Conservation (phyloP, 2,888 invertebrate species). For the Pandemis corylana region DNA sequence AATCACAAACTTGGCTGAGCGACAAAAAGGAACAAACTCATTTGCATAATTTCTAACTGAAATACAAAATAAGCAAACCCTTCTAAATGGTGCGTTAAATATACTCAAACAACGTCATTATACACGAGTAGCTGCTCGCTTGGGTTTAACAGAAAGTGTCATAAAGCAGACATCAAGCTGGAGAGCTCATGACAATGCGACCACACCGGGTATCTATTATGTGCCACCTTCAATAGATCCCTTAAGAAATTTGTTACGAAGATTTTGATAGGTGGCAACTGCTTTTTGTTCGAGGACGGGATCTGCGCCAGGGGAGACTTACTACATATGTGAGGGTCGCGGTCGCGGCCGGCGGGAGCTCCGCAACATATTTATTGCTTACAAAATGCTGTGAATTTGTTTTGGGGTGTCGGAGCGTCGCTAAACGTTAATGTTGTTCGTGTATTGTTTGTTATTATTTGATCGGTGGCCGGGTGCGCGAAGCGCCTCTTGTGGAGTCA, state of each 20-base stretch:
- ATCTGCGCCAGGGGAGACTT: constrained; percentile 46
- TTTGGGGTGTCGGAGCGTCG: constrained; percentile 65
- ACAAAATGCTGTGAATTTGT: constrained; percentile 62
- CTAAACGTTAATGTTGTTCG: constrained; percentile 61
- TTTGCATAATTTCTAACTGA: constrained; percentile 72
- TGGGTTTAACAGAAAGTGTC: constrained; percentile 62
- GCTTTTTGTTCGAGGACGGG: constrained; percentile 54
- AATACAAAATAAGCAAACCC: constrained; percentile 72
- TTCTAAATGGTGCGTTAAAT: constrained; percentile 78
- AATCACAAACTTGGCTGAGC: constrained; percentile 28
- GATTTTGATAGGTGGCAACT: constrained; percentile 70
- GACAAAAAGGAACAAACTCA: constrained; percentile 54
- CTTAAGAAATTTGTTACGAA: constrained; percentile 79
- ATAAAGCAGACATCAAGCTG: constrained; percentile 70
- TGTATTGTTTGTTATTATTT: constrained; percentile 63
- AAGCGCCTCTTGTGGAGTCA: constrained; percentile 50
- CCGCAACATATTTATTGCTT: constrained; percentile 62
- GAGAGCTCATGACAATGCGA: constrained; percentile 61
- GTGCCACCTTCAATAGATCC: constrained; percentile 62
- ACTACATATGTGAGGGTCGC: constrained; percentile 46
- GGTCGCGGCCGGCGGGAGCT: constrained; percentile 49
- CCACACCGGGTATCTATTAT: constrained; percentile 74
- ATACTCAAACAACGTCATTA: constrained; percentile 76
- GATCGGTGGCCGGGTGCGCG: constrained; percentile 59
- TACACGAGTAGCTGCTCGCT: constrained; percentile 64